Evolutionary conservation across 64 coral and sea anemone genomes (phyloP).

Genomic region (Hydrozoanthus tunicans): DNA sequence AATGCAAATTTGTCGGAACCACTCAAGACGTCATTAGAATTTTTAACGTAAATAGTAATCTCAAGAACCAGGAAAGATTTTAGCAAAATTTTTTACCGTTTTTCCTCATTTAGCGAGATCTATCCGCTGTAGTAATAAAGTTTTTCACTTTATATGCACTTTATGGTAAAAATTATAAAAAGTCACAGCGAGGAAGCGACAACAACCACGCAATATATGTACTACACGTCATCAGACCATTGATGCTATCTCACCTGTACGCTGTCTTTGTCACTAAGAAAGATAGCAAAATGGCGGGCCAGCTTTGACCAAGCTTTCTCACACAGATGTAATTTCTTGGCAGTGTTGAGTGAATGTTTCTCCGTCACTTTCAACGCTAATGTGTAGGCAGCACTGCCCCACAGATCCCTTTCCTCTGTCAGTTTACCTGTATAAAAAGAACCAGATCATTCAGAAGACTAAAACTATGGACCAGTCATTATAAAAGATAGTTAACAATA

Average conservation of each 20-base stretch:
- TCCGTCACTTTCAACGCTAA: constrained; percentile 93
- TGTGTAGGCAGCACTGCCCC: constrained; percentile 92
- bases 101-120: too few relatives aligned
- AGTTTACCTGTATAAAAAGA: constrained; percentile 57
- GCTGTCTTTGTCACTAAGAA: constrained; percentile 93
- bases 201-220: neutral
- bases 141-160: too few relatives aligned
- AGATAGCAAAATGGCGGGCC: constrained; percentile 89
- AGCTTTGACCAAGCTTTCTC: constrained; percentile 98
- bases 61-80: too few relatives aligned
- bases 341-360: constrained; percentile 87
- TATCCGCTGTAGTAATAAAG: too few relatives aligned
- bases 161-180: neutral
- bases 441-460: neutral
- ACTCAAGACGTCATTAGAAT: too few relatives aligned
- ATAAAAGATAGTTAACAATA: neutral
- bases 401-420: constrained; percentile 92
- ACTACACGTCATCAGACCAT: too few relatives aligned
- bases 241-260: constrained; percentile 68
- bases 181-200: neutral
- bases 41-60: too few relatives aligned
- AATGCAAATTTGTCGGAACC: too few relatives aligned
- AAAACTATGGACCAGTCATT: neutral
- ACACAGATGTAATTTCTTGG: constrained; percentile 91
- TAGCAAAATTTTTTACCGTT: too few relatives aligned